Percentiles rank a stretch among this genome's conserved stretches.
Evolutionary conservation across 2,113 vertebrate species (phyloP).

Genomic region (Hystrix cristata): DNA sequence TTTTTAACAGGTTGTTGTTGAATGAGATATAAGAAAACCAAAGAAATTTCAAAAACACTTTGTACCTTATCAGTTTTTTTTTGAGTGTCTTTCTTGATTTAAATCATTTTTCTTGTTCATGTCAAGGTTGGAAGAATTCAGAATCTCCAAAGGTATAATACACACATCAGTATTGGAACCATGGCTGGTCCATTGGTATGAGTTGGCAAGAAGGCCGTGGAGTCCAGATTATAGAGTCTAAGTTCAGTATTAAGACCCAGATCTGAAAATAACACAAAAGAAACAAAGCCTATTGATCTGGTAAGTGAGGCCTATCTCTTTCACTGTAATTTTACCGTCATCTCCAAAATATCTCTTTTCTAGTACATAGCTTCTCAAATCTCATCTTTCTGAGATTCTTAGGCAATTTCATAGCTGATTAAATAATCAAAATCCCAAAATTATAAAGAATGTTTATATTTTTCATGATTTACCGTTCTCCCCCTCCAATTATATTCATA

Average conservation of each 20-base stretch:
- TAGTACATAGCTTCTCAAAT: neutral
- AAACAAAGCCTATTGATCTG: neutral
- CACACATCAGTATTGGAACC: neutral
- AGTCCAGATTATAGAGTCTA: neutral
- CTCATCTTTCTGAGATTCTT: neutral
- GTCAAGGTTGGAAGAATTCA: neutral
- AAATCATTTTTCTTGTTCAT: conserved; percentile 13
- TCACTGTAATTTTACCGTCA: neutral
- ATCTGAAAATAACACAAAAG: neutral
- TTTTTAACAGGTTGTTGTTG: neutral
- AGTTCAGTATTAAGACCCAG: neutral
- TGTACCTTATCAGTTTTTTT: conserved; percentile 5
- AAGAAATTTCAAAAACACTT: conserved; percentile 44
- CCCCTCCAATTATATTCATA: conserved; percentile 1
- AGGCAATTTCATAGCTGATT: conserved; percentile 27
- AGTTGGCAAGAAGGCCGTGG: neutral
- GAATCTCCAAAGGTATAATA: neutral
- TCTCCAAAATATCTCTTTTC: neutral
- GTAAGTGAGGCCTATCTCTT: neutral
- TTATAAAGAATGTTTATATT: neutral
- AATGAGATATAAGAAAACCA: neutral
- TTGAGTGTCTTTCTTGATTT: neutral
- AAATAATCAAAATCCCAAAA: conserved; percentile 25
- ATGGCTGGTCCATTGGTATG: too few relatives aligned
- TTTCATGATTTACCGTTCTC: conserved; percentile 13